phyloP scores from a whole-genome alignment of 2,888 invertebrate species.

The Netelia virgata region DNA sequence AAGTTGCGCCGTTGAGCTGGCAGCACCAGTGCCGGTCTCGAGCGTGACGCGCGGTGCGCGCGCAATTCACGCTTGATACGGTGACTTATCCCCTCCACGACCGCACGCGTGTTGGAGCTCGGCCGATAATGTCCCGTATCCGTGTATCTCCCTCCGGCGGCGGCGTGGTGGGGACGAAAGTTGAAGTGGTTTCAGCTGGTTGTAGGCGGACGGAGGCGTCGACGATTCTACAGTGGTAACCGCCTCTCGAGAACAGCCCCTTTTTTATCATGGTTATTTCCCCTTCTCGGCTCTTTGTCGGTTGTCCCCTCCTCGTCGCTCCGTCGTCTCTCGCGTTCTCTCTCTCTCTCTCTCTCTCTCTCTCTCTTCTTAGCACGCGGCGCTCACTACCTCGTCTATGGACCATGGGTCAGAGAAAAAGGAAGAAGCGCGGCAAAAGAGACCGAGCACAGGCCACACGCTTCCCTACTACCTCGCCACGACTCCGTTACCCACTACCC shows the following conservation, averaged over 20 bases:
- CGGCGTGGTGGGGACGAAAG: slow-evolving; percentile 71
- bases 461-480: slow-evolving; percentile 73
- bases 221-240: slow-evolving; percentile 75
- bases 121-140: slow-evolving; percentile 58
- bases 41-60: slow-evolving; percentile 75
- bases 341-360: slow-evolving; percentile 38
- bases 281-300: slow-evolving; percentile 33
- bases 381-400: slow-evolving; percentile 55
- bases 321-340: slow-evolving; percentile 33
- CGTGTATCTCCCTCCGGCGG: slow-evolving; percentile 33
- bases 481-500: slow-evolving; percentile 59
- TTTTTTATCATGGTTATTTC: slow-evolving; percentile 74
- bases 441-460: slow-evolving; percentile 50
- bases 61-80: slow-evolving; percentile 79
- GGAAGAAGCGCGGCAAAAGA: slow-evolving; percentile 35
- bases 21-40: slow-evolving; percentile 58
- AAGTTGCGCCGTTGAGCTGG: slow-evolving; percentile 50
- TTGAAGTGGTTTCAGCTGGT: slow-evolving; percentile 75
- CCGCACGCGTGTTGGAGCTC: slow-evolving; percentile 17
- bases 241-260: slow-evolving; percentile 81
- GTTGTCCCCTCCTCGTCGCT: slow-evolving; percentile 26
- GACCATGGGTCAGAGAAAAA: slow-evolving; percentile 41
- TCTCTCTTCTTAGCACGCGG: slow-evolving; percentile 9
- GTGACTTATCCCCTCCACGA: slow-evolving; percentile 45
- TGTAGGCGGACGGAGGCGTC: slow-evolving; percentile 81